Percentiles rank a stretch among this genome's conserved stretches.
phyloP scores from a whole-genome alignment of 2,113 vertebrate species.

The Lethenteron reissneri region DNA sequence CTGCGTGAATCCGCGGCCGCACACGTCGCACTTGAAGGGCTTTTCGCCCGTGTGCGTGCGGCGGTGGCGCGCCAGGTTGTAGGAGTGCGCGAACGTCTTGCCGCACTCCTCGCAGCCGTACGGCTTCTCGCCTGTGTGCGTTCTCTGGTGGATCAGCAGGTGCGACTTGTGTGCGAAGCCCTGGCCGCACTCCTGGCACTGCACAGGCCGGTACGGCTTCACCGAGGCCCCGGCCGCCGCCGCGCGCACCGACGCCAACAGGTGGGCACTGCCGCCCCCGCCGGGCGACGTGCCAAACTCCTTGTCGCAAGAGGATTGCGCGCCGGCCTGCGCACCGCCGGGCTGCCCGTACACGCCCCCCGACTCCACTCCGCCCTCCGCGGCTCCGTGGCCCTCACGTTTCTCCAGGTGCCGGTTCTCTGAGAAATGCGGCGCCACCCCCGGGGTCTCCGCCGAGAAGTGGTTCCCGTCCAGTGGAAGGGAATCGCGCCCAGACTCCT shows the following conservation, averaged over 20 bases:
- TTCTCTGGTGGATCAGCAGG: slow-evolving; percentile 2
- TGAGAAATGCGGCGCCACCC: no score
- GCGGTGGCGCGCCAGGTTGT: slow-evolving; percentile 5
- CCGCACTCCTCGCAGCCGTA: slow-evolving; percentile 6
- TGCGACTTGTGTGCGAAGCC: neutral
- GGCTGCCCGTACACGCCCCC: no score
- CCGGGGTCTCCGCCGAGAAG: no score
- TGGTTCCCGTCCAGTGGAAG: no score
- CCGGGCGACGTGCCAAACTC: neutral
- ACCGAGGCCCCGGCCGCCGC: neutral
- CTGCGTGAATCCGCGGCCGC: neutral
- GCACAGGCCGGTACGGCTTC: neutral
- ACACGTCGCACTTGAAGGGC: slow-evolving; percentile 3
- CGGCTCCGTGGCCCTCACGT: no score
- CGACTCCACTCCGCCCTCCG: no score
- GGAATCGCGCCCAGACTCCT: no score
- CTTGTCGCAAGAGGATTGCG: neutral
- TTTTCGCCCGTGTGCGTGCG: slow-evolving; percentile 3
- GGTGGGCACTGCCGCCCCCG: no score
- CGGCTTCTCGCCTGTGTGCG: slow-evolving; percentile 5
- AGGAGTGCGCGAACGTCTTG: neutral
- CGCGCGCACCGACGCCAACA: no score
- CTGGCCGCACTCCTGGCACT: slow-evolving; percentile 4
- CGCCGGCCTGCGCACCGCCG: no score
- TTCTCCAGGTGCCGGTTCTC: no score